Evolutionary conservation across 2,888 invertebrate genomes (phyloP).

Genomic region (Tetropium fuscum): DNA sequence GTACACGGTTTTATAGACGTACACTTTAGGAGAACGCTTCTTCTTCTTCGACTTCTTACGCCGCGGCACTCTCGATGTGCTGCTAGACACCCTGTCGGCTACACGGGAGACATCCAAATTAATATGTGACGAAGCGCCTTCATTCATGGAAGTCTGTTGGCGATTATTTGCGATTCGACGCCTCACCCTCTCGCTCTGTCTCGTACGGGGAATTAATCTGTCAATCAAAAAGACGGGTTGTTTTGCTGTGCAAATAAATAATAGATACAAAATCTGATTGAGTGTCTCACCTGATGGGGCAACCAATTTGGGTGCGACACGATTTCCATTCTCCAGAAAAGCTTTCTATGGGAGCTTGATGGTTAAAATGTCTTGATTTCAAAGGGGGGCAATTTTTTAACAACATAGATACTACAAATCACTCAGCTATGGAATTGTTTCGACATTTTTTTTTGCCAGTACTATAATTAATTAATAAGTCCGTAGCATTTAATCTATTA

Average conservation of each 20-base stretch:
- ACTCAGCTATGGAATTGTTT: no score
- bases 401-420: no score
- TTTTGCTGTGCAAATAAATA: no score
- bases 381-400: no score
- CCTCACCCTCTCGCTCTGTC: slow-evolving; percentile 77
- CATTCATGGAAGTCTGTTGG: slow-evolving; percentile 38
- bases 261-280: background rate
- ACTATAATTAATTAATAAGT: no score
- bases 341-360: slow-evolving; percentile 12
- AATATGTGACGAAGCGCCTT: slow-evolving; percentile 61
- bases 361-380: no score
- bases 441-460: no score
- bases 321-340: slow-evolving; percentile 2
- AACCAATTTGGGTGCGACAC: background rate
- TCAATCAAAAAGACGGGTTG: slow-evolving; percentile 43
- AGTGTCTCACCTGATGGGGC: slow-evolving; percentile 7
- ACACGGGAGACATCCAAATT: slow-evolving; percentile 44
- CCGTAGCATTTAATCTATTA: no score
- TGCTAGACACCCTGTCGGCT: slow-evolving; percentile 39
- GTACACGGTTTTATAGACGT: slow-evolving; percentile 75
- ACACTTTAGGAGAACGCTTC: slow-evolving; percentile 60
- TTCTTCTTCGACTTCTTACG: slow-evolving; percentile 37
- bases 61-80: slow-evolving; percentile 25
- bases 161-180: slow-evolving; percentile 70
- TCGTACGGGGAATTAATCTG: slow-evolving; percentile 72